Percentiles rank a stretch among this genome's conserved stretches.
These are phyloP conservation scores for Invenusta paracnida DNA, from an alignment of 2,888 invertebrate genomes.

Conservation along the genomic window DNA sequence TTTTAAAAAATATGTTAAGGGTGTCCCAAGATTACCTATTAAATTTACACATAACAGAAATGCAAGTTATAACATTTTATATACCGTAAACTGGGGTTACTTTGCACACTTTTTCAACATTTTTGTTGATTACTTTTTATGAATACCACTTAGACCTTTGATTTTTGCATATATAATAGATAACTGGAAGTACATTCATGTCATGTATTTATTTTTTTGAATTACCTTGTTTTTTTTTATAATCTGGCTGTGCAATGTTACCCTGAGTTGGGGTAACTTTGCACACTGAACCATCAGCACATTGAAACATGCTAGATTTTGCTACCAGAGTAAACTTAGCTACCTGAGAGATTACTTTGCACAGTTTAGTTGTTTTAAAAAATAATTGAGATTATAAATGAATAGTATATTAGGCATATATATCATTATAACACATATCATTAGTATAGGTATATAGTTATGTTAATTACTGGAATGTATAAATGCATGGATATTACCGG, in stretches of 20 bases:
- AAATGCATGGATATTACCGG: no score
- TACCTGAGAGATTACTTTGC: background rate
- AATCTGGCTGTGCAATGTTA: background rate
- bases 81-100: background rate
- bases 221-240: background rate
- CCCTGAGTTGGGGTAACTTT: background rate
- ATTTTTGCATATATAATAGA: background rate
- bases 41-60: no score
- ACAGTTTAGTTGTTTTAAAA: background rate
- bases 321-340: background rate
- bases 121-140: background rate
- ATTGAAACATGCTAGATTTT: background rate
- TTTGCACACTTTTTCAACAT: background rate
- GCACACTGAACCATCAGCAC: no score
- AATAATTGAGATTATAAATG: background rate
- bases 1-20: no score
- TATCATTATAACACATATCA: background rate
- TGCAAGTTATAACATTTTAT: no score
- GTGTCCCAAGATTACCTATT: no score
- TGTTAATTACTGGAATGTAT: no score
- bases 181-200: background rate
- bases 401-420: background rate
- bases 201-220: background rate
- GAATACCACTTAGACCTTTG: background rate
- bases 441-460: background rate